Evolutionary conservation across 2,113 vertebrate species (phyloP), one percentile per base, ranked within the genome.

Genomic region (Sander vitreus): DNA sequence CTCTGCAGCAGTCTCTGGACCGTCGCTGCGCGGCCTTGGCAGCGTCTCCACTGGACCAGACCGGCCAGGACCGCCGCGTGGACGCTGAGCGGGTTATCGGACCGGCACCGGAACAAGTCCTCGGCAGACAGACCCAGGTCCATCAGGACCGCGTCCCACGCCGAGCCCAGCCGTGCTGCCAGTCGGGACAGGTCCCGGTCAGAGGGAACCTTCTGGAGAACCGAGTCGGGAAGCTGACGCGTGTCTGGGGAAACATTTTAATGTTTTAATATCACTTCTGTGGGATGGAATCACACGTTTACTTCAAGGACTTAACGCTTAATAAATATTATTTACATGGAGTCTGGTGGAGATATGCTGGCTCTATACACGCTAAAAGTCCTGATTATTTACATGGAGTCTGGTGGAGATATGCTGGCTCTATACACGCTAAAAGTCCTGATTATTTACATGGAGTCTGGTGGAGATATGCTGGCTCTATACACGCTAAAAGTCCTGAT

Each of bases 131-230:
- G 88, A 6, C 97, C 98, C 91, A 99, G 93, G 8, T 96, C 95
- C 87, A 98, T 86, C 76, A 96, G 90, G 3, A 98, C 76, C 2
- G 88, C 80, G 83, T 99, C 97, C 97, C 97, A 99, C 74, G 98
- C 96, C 0, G 94, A 62, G 3, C 98, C 97, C 11, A 99, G 93
- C 23, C 72, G 93, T 39, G 93, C 90, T 0, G 97, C 96, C 78
- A 99, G 94, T 48, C 91, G 94, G 92, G 95, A 98, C 77, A 99
- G 83, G 83, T 97, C 96, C 81, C 77, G 96, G 72, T 98, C 97
- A 0, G 97, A 96, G 0, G 97, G 98, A 16, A 95, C 94, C 30
- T 79, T 91, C 74, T 86, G 91, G 79, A 96, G 95, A 80, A 96
- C 12, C 0, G 89, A 77, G 0, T 92, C 83, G 0, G 96, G 88